Evolutionary conservation across 2,797 vertebrate genomes (phyloP).

Genomic region (Kryptolebias ocellatus): DNA sequence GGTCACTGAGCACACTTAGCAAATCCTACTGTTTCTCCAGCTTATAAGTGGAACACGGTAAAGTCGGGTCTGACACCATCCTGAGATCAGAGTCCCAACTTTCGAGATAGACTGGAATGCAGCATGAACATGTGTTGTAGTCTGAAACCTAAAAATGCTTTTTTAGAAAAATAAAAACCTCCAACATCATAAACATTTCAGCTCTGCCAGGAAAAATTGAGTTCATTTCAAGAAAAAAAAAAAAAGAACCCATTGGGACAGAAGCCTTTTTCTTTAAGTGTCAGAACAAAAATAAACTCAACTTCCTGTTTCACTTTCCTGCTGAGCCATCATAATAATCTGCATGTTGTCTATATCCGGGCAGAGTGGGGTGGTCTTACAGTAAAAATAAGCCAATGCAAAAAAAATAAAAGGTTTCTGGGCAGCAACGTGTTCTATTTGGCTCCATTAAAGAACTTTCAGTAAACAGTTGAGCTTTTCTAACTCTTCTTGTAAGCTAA

Average conservation of each 20-base stretch:
- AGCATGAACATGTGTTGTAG: no score
- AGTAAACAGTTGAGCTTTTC: not conserved
- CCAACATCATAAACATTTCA: not conserved
- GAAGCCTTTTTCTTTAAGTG: not conserved
- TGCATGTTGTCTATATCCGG: not conserved
- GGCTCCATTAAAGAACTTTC: not conserved
- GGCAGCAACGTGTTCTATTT: not conserved
- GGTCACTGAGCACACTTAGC: no score
- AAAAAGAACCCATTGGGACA: not conserved
- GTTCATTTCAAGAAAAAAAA: not conserved
- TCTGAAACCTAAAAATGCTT: not conserved
- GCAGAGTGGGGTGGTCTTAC: not conserved
- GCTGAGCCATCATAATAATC: not conserved
- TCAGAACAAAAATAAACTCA: conserved; percentile 4
- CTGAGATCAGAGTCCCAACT: no score
- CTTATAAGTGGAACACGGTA: no score
- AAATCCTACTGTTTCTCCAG: no score
- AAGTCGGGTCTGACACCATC: no score
- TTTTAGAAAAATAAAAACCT: no score
- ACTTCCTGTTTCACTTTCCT: conserved; percentile 33
- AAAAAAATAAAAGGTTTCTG: not conserved
- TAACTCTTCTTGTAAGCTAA: not conserved
- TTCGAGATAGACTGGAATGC: no score
- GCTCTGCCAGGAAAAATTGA: not conserved
- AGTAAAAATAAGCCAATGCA: not conserved